phyloP scores from a whole-genome alignment of 2,797 vertebrate species.

The Merluccius polli region DNA sequence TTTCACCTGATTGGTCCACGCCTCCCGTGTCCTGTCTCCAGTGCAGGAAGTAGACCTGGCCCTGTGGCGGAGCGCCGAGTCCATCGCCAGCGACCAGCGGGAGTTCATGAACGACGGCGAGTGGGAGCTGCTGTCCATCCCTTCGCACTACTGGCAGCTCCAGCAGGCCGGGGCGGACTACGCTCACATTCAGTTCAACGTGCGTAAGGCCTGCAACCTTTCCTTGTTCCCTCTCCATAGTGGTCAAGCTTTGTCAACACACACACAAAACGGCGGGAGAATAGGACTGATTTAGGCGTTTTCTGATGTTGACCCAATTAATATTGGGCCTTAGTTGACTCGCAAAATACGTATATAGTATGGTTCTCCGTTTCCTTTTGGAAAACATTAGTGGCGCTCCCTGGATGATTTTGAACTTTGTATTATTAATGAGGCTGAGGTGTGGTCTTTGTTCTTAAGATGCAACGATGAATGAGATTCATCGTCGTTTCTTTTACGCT shows the following conservation, averaged over 20 bases:
- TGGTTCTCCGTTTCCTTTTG: no score
- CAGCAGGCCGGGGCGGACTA: conserved; percentile 69
- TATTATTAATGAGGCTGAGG: background rate
- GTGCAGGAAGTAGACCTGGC: conserved; percentile 82
- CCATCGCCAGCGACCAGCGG: conserved; percentile 71
- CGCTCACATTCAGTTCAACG: conserved; percentile 84
- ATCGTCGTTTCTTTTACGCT: background rate
- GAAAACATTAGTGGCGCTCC: background rate
- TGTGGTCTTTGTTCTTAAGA: background rate
- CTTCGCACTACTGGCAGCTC: conserved; percentile 70
- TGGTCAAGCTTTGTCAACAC: background rate
- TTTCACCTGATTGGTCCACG: background rate
- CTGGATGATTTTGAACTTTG: background rate
- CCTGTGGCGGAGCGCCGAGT: conserved; percentile 75
- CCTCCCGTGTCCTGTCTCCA: conserved; percentile 41
- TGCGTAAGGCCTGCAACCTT: conserved; percentile 46
- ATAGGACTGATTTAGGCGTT: background rate
- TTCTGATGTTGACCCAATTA: background rate
- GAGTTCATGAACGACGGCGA: conserved; percentile 81
- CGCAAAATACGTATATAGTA: no score
- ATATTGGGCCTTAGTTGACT: background rate
- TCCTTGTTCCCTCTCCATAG: background rate
- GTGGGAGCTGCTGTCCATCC: conserved; percentile 84
- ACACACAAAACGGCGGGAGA: background rate
- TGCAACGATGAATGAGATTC: no score